These are phyloP conservation scores for Itoplectis maculator DNA, from an alignment of 2,888 invertebrate genomes.

Conservation along the genomic window DNA sequence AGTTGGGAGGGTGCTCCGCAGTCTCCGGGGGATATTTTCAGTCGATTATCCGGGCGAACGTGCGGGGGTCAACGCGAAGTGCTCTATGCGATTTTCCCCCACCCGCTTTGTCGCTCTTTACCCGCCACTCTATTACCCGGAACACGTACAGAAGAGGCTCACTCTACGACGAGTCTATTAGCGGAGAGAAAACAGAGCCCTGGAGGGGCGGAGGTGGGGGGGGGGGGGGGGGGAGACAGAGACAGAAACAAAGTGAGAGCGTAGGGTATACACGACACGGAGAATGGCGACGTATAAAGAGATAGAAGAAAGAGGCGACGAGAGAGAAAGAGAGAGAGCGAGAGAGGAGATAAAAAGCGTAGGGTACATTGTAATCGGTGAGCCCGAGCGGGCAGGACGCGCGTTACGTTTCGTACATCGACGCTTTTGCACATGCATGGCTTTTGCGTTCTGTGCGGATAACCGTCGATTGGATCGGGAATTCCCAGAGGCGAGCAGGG, in stretches of 20 bases:
- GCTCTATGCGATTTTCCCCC: slow-evolving; percentile 54
- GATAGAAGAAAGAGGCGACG: slow-evolving; percentile 62
- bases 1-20: slow-evolving; percentile 62
- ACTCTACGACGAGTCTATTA: slow-evolving; percentile 72
- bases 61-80: slow-evolving; percentile 75
- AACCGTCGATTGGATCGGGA: slow-evolving; percentile 72
- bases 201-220: slow-evolving; percentile 39
- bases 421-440: slow-evolving; percentile 69
- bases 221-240: slow-evolving; percentile 35
- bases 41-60: slow-evolving; percentile 82
- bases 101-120: slow-evolving; percentile 46
- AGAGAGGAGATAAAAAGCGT: slow-evolving; percentile 33
- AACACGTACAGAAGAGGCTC: slow-evolving; percentile 60
- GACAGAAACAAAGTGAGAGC: slow-evolving; percentile 28
- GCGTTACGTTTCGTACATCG: slow-evolving; percentile 67
- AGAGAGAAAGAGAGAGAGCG: slow-evolving; percentile 51
- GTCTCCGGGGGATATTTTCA: slow-evolving; percentile 84
- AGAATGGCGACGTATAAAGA: slow-evolving; percentile 61
- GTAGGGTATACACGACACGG: slow-evolving; percentile 37
- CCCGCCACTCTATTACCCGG: slow-evolving; percentile 67
- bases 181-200: slow-evolving; percentile 50
- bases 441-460: slow-evolving; percentile 69
- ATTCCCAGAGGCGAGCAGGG: slow-evolving; percentile 70
- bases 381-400: slow-evolving; percentile 44
- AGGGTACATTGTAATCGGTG: slow-evolving; percentile 55